Evolutionary conservation across 2,113 vertebrate genomes (phyloP).

Genomic region (Mixornis gularis): DNA sequence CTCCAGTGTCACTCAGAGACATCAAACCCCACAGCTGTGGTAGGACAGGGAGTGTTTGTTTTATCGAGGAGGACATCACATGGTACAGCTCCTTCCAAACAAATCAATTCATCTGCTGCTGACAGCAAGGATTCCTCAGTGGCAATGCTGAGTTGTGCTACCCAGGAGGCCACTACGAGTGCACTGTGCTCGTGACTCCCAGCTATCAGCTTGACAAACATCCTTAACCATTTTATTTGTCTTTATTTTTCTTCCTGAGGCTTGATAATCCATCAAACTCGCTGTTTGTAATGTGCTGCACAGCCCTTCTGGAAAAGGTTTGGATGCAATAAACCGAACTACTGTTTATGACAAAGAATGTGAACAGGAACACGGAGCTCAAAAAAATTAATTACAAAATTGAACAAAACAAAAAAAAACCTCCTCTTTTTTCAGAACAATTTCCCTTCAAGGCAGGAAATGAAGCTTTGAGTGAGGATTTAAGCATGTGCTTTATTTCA

Average conservation of each 20-base stretch:
- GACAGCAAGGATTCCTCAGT: not conserved
- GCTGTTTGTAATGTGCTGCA: not conserved
- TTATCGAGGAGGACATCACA: not conserved
- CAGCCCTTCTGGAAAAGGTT: not conserved
- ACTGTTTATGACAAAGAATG: not conserved
- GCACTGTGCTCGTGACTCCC: not conserved
- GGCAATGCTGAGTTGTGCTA: not conserved
- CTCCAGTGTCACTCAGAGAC: not conserved
- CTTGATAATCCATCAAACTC: conserved; percentile 2
- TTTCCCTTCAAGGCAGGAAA: not conserved
- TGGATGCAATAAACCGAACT: not conserved
- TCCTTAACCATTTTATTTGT: conserved; percentile 2
- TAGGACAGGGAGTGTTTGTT: conserved; percentile 6
- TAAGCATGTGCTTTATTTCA: not conserved
- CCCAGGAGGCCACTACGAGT: not conserved
- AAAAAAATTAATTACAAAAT: not conserved
- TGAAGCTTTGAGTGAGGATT: not conserved
- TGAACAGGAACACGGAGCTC: not conserved
- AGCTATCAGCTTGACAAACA: not conserved
- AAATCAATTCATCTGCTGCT: conserved; percentile 11
- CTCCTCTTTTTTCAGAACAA: not conserved
- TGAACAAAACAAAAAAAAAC: not conserved
- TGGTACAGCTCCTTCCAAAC: not conserved
- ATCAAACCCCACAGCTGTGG: not conserved
- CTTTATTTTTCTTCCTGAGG: conserved; percentile 17